Conservation (phyloP, 2,797 vertebrate genomes). For the Macrochelys suwanniensis region DNA sequence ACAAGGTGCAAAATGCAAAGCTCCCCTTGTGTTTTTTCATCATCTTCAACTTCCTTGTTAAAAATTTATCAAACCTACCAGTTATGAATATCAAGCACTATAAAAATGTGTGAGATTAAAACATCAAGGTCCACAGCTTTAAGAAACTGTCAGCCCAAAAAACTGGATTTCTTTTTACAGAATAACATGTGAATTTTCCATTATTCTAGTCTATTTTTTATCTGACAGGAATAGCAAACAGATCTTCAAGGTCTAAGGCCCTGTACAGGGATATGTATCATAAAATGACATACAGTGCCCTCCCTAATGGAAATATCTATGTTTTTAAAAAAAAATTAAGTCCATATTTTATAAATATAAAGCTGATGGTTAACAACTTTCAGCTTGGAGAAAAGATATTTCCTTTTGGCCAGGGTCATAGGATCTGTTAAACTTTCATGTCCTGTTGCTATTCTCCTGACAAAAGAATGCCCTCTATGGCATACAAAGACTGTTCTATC, state of each 20-base stretch:
- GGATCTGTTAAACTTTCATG: background rate
- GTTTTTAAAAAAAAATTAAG: background rate
- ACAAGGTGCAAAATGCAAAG: slow-evolving; percentile 67
- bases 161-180: slow-evolving; percentile 57
- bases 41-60: slow-evolving; percentile 73
- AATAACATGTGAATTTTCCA: slow-evolving; percentile 53
- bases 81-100: slow-evolving; percentile 76
- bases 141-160: slow-evolving; percentile 63
- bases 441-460: background rate
- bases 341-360: background rate
- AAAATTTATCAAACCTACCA: slow-evolving; percentile 76
- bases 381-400: background rate
- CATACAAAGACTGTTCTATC: background rate
- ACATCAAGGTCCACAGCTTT: slow-evolving; percentile 75
- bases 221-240: slow-evolving; percentile 69
- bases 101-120: slow-evolving; percentile 79
- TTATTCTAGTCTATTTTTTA: slow-evolving; percentile 8
- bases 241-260: slow-evolving; percentile 31
- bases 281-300: slow-evolving; percentile 40
- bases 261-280: background rate
- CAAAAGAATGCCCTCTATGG: background rate
- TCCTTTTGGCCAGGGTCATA: background rate
- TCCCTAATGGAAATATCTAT: slow-evolving; percentile 39
- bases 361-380: background rate
- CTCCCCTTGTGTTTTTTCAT: slow-evolving; percentile 63